A percentile compares a stretch with the other conserved stretches of the same genome.
Evolutionary conservation across 2,888 invertebrate species (phyloP).

Genomic region (Mesorhabditis sp.): DNA sequence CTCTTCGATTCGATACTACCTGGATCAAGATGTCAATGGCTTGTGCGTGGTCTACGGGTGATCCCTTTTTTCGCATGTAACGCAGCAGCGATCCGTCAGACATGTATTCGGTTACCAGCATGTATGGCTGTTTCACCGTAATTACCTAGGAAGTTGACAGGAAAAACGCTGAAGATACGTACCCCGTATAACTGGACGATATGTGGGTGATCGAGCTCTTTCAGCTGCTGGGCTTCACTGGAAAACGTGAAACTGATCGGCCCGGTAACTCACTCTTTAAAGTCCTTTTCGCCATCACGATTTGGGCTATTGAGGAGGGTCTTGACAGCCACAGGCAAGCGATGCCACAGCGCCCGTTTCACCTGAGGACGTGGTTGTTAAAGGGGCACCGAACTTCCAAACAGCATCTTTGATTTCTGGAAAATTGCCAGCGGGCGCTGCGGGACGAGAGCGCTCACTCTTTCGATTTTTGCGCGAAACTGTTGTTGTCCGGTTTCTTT

Average conservation of each 20-base stretch:
- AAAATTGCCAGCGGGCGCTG: no score
- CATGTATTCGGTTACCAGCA: not conserved
- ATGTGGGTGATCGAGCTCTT: not conserved
- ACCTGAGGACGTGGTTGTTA: no score
- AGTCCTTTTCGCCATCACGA: no score
- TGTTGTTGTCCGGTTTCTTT: no score
- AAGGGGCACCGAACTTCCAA: no score
- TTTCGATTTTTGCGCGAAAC: no score
- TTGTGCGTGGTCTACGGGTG: not conserved
- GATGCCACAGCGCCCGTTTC: no score
- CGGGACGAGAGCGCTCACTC: no score
- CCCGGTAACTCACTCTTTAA: no score
- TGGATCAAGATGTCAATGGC: not conserved
- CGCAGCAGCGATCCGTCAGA: not conserved
- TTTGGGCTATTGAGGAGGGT: no score
- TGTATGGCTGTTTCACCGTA: not conserved
- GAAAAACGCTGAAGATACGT: not conserved
- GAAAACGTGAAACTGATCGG: not conserved
- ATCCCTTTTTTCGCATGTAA: not conserved
- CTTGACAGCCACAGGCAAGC: no score
- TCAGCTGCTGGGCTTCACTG: not conserved
- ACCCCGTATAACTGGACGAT: slow-evolving; percentile 4
- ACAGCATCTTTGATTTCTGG: no score
- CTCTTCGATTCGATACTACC: not conserved
- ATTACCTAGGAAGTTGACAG: not conserved